phyloP scores from a whole-genome alignment of 2,888 invertebrate genomes.

The Noctua janthe region DNA sequence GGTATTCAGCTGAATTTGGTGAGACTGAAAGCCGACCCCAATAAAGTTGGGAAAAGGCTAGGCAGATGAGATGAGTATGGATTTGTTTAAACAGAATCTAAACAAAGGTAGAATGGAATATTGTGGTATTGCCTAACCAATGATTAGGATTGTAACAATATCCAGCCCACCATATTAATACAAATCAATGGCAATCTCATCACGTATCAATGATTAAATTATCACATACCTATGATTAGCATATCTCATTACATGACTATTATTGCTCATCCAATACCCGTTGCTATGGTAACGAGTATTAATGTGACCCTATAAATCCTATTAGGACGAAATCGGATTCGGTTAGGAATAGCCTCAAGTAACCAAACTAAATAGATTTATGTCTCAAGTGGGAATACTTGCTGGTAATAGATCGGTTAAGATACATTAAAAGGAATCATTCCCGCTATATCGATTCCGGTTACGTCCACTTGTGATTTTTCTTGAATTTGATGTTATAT shows the following conservation, averaged over 20 bases:
- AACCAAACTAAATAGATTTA: conserved; percentile 45
- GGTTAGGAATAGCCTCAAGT: conserved; percentile 13
- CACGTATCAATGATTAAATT: conserved; percentile 34
- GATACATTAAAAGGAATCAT: too few species aligned
- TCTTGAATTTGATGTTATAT: background rate
- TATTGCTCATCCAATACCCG: conserved; percentile 18
- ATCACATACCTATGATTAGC: conserved; percentile 25
- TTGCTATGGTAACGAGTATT: conserved; percentile 17
- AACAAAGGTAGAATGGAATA: background rate
- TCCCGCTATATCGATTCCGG: too few species aligned
- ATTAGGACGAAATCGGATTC: conserved; percentile 41
- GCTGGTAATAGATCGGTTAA: background rate
- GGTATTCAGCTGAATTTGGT: too few species aligned
- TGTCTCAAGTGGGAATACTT: conserved; percentile 28
- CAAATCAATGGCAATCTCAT: conserved; percentile 3
- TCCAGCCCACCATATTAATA: background rate
- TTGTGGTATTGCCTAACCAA: background rate
- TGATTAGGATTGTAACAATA: background rate
- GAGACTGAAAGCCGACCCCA: too few species aligned
- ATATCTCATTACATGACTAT: conserved; percentile 31
- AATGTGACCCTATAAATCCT: conserved; percentile 36
- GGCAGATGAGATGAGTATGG: background rate
- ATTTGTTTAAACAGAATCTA: background rate
- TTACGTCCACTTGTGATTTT: too few species aligned
- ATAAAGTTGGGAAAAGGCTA: too few species aligned